Conservation (phyloP, 2,113 vertebrate species). For the Cololabis saira region DNA sequence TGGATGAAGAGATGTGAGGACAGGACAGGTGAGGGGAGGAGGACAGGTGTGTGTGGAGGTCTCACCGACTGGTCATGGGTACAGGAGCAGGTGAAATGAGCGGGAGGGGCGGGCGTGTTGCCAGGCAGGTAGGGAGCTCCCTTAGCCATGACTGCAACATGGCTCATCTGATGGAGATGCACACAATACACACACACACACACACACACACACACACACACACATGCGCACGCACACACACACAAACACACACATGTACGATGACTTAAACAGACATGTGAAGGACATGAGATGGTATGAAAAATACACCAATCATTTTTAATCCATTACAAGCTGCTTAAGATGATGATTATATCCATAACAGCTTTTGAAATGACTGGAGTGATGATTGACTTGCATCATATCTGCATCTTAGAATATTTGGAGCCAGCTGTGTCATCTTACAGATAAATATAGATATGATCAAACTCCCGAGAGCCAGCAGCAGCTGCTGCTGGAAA, state of each 20-base stretch:
- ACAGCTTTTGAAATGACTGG: not conserved
- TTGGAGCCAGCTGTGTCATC: too few relatives aligned
- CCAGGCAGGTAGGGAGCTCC: constrained; percentile 88
- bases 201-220: constrained; percentile 25
- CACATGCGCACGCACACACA: constrained; percentile 39
- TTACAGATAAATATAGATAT: too few relatives aligned
- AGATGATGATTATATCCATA: too few relatives aligned
- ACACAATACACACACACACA: constrained; percentile 26
- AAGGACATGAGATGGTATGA: constrained; percentile 37
- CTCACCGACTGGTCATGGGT: constrained; percentile 82
- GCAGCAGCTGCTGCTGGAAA: too few relatives aligned
- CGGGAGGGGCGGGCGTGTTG: constrained; percentile 85
- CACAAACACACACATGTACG: constrained; percentile 27
- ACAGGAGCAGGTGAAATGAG: constrained; percentile 91
- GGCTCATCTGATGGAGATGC: constrained; percentile 88
- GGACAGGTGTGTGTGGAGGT: constrained; percentile 4
- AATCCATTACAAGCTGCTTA: too few relatives aligned
- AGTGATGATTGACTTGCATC: not conserved
- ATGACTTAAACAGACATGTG: constrained; percentile 15
- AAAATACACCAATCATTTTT: too few relatives aligned
- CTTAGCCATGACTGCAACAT: constrained; percentile 94
- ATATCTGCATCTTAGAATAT: too few relatives aligned
- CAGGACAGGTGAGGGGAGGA: constrained; percentile 25
- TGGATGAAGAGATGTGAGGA: constrained; percentile 11
- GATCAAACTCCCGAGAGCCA: too few relatives aligned